These are phyloP conservation scores for Muntiacus muntjak DNA, from an alignment of 2,113 vertebrate species.

Conservation along the genomic window DNA sequence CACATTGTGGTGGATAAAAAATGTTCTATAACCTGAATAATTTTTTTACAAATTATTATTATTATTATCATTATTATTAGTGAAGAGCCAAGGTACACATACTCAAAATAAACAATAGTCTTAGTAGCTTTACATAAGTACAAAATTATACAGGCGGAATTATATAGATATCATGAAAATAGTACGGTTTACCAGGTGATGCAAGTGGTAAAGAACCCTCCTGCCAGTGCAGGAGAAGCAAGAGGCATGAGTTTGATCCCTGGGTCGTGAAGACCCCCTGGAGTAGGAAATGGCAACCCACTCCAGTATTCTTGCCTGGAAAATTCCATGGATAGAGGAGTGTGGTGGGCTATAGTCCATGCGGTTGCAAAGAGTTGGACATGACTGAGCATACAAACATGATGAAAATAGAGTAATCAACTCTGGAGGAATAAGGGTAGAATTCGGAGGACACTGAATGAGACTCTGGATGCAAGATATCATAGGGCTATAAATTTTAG, in stretches of 20 bases:
- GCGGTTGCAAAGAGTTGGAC: neutral
- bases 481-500: neutral
- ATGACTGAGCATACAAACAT: neutral
- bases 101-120: neutral
- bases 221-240: accelerated
- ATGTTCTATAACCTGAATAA: neutral
- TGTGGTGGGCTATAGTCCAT: neutral
- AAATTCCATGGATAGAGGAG: neutral
- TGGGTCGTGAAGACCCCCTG: neutral
- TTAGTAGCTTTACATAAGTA: neutral
- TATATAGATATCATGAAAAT: neutral
- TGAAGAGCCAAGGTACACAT: neutral
- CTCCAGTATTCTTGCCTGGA: neutral
- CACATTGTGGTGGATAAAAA: neutral
- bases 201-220: neutral
- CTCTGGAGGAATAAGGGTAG: neutral
- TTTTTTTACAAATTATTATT: neutral
- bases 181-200: neutral
- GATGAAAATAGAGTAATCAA: neutral
- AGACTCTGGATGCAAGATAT: neutral
- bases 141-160: neutral
- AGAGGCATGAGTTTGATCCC: neutral
- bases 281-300: neutral
- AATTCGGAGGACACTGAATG: neutral
- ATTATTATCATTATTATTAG: neutral